Evolutionary conservation across 64 coral and sea anemone species (phyloP), one percentile per base, ranked within the genome.

Genomic region (Pachyseris speciosa): DNA sequence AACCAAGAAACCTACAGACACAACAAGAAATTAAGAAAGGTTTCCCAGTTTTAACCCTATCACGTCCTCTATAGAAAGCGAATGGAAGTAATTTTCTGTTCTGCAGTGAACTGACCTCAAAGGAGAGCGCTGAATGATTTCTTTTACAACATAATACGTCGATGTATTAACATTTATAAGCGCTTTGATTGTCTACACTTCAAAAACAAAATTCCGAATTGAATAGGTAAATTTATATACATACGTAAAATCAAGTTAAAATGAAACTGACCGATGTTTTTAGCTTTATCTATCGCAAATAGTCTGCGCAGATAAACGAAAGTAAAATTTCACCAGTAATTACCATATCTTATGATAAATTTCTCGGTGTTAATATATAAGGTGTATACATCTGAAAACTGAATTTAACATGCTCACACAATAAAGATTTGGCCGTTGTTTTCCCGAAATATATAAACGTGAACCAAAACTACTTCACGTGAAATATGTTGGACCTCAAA

Each of bases 331-430:
- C 53, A 81, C 0, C 16, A 26, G 34, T 41, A 81, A 81, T 81
- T 81, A 63, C 1, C 77, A 81, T 81, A 81, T 81, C 9, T 81
- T 81, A 81, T 41, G 31, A 60, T 34, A 80, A 60, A n/a, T n/a
- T 80, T 61, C 36, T 36, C 19, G 33, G 34, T 61, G 33, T 61
- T 40, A 60, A 81, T 76, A 40, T 76, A 6, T 45, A 76, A 31
- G 28, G 77, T 5, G 22, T 8, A 22, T 38, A 30, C 26, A 1
- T 39, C 0, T 34, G 40, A 41, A 26, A 40, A 28, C 26, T 29
- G 43, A 24, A 74, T 50, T 28, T 40, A 59, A 39, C 48, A 61
- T 19, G 25, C 22, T 1, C 20, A 81, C 16, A 61, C 9, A 12
- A 17, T 12, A 29, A 37, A 5, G 32, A 20, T 40, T 37, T 1